Evolutionary conservation across 2,113 vertebrate genomes (phyloP).

Genomic region (Crotalus tigris): DNA sequence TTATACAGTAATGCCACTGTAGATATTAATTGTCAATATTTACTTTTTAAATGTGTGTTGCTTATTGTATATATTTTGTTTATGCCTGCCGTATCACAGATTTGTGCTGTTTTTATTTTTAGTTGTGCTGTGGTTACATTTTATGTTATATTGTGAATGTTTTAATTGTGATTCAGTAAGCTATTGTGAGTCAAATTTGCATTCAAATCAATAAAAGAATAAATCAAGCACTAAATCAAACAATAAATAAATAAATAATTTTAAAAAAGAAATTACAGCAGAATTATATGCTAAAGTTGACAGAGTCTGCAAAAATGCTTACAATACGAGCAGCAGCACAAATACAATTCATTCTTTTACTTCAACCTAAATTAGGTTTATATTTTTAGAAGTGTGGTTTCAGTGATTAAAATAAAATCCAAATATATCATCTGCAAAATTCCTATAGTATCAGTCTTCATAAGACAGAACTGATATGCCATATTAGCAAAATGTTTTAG

Average conservation of each 20-base stretch:
- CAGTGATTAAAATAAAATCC: accelerated
- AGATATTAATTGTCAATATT: background rate
- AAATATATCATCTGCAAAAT: background rate
- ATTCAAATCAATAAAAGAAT: background rate
- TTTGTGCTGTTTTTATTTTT: background rate
- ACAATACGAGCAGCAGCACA: background rate
- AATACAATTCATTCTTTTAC: background rate
- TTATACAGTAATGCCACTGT: background rate
- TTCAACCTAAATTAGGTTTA: background rate
- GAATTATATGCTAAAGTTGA: background rate
- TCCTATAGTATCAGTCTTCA: background rate
- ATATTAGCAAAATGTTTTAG: background rate
- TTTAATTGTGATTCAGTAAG: background rate
- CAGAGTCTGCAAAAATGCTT: background rate
- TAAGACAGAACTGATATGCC: background rate
- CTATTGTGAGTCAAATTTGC: background rate
- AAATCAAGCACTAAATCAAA: background rate
- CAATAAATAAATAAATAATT: background rate
- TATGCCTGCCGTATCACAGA: background rate
- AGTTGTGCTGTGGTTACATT: background rate
- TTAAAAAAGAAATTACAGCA: background rate
- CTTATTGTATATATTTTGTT: background rate
- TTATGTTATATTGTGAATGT: background rate
- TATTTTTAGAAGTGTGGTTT: background rate
- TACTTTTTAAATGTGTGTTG: background rate